Conservation (phyloP, 2,113 vertebrate genomes). For the Petrocephalus zakoni region DNA sequence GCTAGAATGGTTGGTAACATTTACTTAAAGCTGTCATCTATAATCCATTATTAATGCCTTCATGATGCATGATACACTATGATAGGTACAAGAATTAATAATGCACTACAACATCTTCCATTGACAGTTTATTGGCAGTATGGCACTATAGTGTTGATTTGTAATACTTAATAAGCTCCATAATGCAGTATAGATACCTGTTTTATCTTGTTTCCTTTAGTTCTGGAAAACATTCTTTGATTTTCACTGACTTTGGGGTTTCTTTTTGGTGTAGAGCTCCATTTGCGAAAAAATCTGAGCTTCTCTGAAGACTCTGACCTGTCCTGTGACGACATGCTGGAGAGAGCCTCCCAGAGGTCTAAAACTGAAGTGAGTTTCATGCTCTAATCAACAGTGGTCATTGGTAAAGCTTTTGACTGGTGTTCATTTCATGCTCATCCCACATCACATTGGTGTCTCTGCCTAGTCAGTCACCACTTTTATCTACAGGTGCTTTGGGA, state of each 20-base stretch:
- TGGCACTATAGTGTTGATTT: no score
- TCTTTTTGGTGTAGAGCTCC: constrained; percentile 55
- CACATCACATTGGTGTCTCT: neutral
- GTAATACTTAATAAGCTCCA: no score
- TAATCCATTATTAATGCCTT: neutral
- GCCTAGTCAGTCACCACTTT: neutral
- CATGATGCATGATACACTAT: neutral
- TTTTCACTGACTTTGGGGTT: neutral
- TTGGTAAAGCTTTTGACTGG: neutral
- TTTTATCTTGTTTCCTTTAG: neutral
- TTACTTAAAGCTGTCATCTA: neutral
- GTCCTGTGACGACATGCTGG: constrained; percentile 72
- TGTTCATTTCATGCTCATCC: neutral
- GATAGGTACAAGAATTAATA: neutral
- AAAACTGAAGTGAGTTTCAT: constrained; percentile 66
- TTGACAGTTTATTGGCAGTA: neutral
- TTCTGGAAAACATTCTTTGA: neutral
- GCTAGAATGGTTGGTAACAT: neutral
- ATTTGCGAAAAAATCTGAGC: constrained; percentile 66
- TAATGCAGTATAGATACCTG: neutral
- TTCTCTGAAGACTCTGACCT: constrained; percentile 79
- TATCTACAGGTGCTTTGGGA: neutral
- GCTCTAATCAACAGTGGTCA: neutral
- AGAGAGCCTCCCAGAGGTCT: constrained; percentile 74
- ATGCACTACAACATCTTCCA: neutral